Base-by-base conservation (phyloP, 2,888 invertebrate genomes). In the Philonicus albiceps region DNA sequence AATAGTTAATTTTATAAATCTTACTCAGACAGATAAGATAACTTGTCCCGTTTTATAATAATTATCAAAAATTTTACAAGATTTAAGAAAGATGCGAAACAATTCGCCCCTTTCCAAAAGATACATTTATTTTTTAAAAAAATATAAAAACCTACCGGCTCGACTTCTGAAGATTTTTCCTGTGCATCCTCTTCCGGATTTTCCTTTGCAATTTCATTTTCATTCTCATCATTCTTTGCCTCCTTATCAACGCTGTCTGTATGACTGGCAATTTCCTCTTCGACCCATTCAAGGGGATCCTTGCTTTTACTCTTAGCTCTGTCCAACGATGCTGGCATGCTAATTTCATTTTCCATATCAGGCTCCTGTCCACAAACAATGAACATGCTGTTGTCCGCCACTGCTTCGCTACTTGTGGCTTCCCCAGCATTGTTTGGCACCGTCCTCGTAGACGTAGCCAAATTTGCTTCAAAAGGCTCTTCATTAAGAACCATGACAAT, bases 401-500 rank as follows among this genome's bases (percentile, higher is more conserved):
- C 22, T 81, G 76, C 34, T 86, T 87, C 85, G 22, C 73, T 43
- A 64, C 37, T 34, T 30, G 22, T 43, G 2, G 22, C 11, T 27
- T 40, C 74, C 7, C 4, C 75, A 30, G 40, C 8, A 27, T 27
- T 86, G 64, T 87, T 49, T 40, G 53, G 27, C 13, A 30, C 7
- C 1, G 53, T 11, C 3, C 27, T 64, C 6, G 55, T 22, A 1
- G 43, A 16, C 11, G 64, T 11, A 11, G 27, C 8, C 19, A 55
- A 1, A 64, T 64, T 64, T 3, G 27, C 27, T 53, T 64, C 86
- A 31, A 87, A 87, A 19, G 89, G 89, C 55, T 92, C 92, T 86
- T 89, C 86, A 86, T 91, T 91, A 16, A 92, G 89, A 6, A 92
- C 91, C 92, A 92, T 92, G 0, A 92, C 92, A 22, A 92, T 91